Evolutionary conservation across 2,797 vertebrate species (phyloP).

Genomic region (Siniperca undulata): DNA sequence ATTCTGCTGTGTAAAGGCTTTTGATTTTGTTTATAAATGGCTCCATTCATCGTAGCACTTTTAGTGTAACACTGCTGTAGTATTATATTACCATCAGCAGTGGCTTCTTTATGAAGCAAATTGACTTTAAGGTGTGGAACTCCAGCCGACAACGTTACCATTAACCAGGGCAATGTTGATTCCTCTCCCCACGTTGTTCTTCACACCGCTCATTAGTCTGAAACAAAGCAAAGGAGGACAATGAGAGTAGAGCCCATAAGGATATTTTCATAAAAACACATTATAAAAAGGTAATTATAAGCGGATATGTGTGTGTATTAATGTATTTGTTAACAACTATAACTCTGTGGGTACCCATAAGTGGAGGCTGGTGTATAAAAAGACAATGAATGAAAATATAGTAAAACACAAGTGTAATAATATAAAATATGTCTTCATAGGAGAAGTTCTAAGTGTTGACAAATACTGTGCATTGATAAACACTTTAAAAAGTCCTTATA

Average conservation of each 20-base stretch:
- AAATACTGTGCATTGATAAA: neutral
- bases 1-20: neutral
- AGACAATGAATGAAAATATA: neutral
- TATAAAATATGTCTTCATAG: neutral
- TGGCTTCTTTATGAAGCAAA: neutral
- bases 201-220: constrained; percentile 96
- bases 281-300: neutral
- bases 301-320: neutral
- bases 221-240: constrained; percentile 6
- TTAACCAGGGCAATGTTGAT: constrained; percentile 94
- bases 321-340: neutral
- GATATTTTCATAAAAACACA: neutral
- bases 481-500: neutral
- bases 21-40: neutral
- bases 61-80: neutral
- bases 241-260: neutral
- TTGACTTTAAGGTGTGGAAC: neutral
- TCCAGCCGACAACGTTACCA: constrained; percentile 80
- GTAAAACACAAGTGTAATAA: neutral
- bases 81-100: neutral
- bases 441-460: neutral
- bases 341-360: neutral
- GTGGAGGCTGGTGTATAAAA: neutral
- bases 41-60: neutral
- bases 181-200: constrained; percentile 97